A percentile compares a stretch with the other conserved stretches of the same genome.
These are phyloP conservation scores for Thunnus thynnus DNA, from an alignment of 2,113 vertebrate genomes.

Conservation along the genomic window DNA sequence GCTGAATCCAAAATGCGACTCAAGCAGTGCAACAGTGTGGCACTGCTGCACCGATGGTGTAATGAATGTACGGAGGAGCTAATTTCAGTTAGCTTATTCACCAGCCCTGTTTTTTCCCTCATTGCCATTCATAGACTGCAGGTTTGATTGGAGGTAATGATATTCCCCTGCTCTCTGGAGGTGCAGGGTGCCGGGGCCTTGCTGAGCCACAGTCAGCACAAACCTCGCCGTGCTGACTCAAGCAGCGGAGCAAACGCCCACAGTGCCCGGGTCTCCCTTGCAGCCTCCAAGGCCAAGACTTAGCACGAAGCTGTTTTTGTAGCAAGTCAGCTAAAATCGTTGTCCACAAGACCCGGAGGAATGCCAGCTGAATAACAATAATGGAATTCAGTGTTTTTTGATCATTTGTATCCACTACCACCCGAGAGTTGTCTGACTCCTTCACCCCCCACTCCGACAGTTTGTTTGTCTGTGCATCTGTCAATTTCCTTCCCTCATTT, in stretches of 20 bases:
- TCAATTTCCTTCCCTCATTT: slow-evolving; percentile 36
- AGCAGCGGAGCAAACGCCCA: slow-evolving; percentile 51
- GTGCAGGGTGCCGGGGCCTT: slow-evolving; percentile 48
- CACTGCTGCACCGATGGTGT: slow-evolving; percentile 2
- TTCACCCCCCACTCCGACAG: slow-evolving; percentile 11
- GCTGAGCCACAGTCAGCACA: slow-evolving; percentile 75
- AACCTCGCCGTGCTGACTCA: slow-evolving; percentile 74
- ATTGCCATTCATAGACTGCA: slow-evolving; percentile 70
- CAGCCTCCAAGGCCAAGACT: slow-evolving; percentile 50
- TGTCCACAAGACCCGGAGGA: slow-evolving; percentile 33
- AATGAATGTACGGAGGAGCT: slow-evolving; percentile 55
- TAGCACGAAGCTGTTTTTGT: slow-evolving; percentile 37
- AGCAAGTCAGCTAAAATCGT: slow-evolving; percentile 70
- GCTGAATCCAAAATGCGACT: slow-evolving; percentile 43
- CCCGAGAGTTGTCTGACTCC: slow-evolving; percentile 35
- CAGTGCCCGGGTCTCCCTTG: slow-evolving; percentile 40
- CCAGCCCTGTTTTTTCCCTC: slow-evolving; percentile 37
- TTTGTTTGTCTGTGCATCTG: slow-evolving; percentile 61
- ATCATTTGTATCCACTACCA: slow-evolving; percentile 24
- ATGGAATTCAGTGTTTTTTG: slow-evolving; percentile 24
- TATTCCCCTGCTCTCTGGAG: slow-evolving; percentile 63
- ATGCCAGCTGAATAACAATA: slow-evolving; percentile 65
- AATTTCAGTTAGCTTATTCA: slow-evolving; percentile 63
- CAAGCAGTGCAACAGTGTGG: background rate
- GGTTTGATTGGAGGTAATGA: slow-evolving; percentile 76